A percentile compares a stretch with the other conserved stretches of the same genome.
Evolutionary conservation across 2,797 vertebrate genomes (phyloP).

Genomic region (Bradypodion pumilum): DNA sequence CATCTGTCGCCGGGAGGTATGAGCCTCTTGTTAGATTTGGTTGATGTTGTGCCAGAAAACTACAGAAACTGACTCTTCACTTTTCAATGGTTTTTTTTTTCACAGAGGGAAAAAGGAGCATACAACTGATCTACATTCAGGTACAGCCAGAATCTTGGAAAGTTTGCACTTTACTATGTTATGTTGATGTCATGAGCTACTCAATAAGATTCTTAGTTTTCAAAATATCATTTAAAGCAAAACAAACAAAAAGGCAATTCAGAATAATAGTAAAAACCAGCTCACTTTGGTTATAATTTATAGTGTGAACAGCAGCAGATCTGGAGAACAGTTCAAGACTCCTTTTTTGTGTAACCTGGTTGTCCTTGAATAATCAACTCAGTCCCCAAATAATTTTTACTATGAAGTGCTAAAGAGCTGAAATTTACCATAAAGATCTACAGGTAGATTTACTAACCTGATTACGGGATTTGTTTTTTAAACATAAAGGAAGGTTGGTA

Average conservation of each 20-base stretch:
- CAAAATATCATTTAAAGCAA: not conserved
- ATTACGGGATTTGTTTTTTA: conserved; percentile 41
- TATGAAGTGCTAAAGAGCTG: conserved; percentile 19
- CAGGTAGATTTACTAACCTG: conserved; percentile 39
- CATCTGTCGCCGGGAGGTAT: too few relatives aligned
- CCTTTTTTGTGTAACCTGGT: not conserved
- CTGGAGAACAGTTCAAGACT: not conserved
- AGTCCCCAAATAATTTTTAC: not conserved
- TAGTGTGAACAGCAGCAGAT: not conserved
- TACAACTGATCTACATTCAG: not conserved
- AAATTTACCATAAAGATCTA: conserved; percentile 41
- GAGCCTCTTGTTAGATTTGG: not conserved
- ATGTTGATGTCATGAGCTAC: not conserved
- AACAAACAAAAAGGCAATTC: not conserved
- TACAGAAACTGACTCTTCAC: too few relatives aligned
- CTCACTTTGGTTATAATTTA: too few relatives aligned
- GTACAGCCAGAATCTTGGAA: not conserved
- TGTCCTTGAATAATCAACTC: not conserved
- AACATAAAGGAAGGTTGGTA: conserved; percentile 54
- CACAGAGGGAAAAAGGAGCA: not conserved
- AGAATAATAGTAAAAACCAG: not conserved
- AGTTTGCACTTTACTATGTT: not conserved
- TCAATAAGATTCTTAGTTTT: not conserved
- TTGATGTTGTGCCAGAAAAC: too few relatives aligned
- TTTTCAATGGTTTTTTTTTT: too few relatives aligned